A percentile compares a stretch with the other conserved stretches of the same genome.
Conservation (phyloP, 2,888 invertebrate species). For the Exocentrus adspersus region DNA sequence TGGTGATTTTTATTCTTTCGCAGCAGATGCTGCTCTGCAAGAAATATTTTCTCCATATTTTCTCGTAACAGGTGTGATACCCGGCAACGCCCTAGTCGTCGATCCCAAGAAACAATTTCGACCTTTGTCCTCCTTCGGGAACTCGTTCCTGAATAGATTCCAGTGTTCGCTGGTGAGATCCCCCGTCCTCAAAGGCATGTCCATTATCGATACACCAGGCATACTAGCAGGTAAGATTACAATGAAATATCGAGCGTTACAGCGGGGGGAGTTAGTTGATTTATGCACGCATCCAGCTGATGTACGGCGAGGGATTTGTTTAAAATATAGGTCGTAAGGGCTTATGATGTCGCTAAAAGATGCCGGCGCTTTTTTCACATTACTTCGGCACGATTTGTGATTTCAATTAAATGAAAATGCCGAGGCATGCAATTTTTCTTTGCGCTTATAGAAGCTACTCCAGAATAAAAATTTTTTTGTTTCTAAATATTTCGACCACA, state of each 20-base stretch:
- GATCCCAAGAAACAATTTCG: constrained; percentile 97
- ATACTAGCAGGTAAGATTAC: constrained; percentile 66
- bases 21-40: too few species aligned
- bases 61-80: constrained; percentile 72
- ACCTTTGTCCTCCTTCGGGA: constrained; percentile 95
- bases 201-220: constrained; percentile 98
- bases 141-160: constrained; percentile 96
- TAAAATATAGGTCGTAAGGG: constrained; percentile 42
- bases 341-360: constrained; percentile 39
- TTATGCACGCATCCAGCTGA: constrained; percentile 38
- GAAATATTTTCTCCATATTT: constrained; percentile 5
- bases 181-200: constrained; percentile 91
- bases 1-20: too few species aligned
- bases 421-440: too few species aligned
- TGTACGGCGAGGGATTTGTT: constrained; percentile 39
- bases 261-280: constrained; percentile 32
- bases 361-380: constrained; percentile 15
- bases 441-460: too few species aligned
- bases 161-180: constrained; percentile 93
- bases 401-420: background rate
- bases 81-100: constrained; percentile 97
- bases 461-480: too few species aligned
- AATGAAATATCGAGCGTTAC: constrained; percentile 27
- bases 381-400: constrained; percentile 28
- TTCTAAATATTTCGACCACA: too few species aligned